Percentiles rank a stretch among this genome's conserved stretches.
Conservation (phyloP, 2,113 vertebrate species). For the Rhinolophus sinicus region DNA sequence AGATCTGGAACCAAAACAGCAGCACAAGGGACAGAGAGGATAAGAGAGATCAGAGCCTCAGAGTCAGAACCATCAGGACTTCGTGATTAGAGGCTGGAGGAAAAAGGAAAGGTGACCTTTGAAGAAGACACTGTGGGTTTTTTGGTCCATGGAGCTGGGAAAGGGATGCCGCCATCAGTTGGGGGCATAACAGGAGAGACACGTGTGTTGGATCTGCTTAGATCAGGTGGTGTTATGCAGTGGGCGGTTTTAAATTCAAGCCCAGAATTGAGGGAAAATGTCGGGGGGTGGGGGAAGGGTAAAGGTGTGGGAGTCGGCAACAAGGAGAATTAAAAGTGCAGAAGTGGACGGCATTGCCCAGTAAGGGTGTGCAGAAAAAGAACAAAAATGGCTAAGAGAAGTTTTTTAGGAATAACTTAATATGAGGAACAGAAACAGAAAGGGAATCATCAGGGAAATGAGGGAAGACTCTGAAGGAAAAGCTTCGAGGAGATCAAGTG, state of each 20-base stretch:
- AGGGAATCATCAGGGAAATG: not conserved
- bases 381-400: not conserved
- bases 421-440: not conserved
- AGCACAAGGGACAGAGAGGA: not conserved
- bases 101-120: not conserved
- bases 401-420: not conserved
- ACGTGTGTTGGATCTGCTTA: rapidly evolving
- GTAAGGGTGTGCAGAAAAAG: not conserved
- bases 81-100: not conserved
- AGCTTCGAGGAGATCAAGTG: not conserved
- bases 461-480: not conserved
- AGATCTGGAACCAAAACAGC: not conserved
- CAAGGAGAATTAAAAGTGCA: not conserved
- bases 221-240: not conserved
- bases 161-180: rapidly evolving
- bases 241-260: not conserved
- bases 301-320: not conserved
- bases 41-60: not conserved
- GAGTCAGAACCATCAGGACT: not conserved
- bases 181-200: too few species aligned
- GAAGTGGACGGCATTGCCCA: not conserved
- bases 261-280: not conserved
- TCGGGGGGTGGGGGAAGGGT: not conserved
- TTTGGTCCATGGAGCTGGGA: not conserved
- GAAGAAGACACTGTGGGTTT: not conserved